These are phyloP conservation scores for Semnornis frantzii DNA, from an alignment of 2,113 vertebrate genomes.

Conservation along the genomic window DNA sequence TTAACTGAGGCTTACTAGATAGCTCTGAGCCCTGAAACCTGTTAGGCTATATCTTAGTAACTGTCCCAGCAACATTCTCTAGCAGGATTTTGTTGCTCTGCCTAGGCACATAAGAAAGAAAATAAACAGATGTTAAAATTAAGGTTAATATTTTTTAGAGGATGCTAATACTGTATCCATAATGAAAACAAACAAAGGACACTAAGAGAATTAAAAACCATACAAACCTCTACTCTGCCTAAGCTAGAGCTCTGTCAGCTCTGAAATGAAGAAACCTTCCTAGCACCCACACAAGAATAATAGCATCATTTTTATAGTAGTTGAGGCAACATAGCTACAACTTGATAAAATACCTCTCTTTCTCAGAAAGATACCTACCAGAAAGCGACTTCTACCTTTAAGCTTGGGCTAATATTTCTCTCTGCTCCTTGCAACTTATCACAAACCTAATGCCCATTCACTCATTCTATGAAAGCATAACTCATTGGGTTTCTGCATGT, in stretches of 20 bases:
- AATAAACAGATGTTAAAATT: neutral
- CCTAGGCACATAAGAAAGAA: neutral
- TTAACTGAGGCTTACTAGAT: conserved; percentile 17
- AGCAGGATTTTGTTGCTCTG: neutral
- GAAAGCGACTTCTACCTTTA: conserved; percentile 20
- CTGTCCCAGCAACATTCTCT: neutral
- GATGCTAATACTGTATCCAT: neutral
- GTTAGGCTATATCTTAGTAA: conserved; percentile 26
- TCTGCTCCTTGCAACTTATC: neutral
- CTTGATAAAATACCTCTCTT: neutral
- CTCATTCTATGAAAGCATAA: neutral
- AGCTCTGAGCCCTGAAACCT: conserved; percentile 33
- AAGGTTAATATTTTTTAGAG: neutral
- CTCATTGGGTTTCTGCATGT: neutral
- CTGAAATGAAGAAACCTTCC: neutral
- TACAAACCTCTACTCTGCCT: neutral
- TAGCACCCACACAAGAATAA: neutral
- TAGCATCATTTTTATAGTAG: neutral
- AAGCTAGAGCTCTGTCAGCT: neutral
- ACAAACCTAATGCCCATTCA: neutral
- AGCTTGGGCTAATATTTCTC: neutral
- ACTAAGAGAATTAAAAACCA: conserved; percentile 15
- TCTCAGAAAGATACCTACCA: neutral
- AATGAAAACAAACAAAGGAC: neutral
- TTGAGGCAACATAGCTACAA: neutral